Percentiles rank a stretch among this genome's conserved stretches.
phyloP scores from a whole-genome alignment of 2,113 vertebrate genomes.

The Centropus unirufus region DNA sequence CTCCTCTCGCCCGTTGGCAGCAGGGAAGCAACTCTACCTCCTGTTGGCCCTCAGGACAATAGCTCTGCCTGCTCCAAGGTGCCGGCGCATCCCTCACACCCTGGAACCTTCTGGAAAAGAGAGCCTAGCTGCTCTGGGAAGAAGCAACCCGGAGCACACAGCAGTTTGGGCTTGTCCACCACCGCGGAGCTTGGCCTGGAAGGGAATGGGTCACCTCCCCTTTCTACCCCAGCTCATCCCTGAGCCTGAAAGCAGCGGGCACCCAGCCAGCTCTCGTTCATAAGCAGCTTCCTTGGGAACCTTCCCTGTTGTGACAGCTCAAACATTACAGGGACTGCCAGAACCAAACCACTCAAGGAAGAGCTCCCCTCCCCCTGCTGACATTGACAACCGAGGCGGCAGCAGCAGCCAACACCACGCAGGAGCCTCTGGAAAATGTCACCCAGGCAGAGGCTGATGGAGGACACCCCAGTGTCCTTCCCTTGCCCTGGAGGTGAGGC shows the following conservation, averaged over 20 bases:
- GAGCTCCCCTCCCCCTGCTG: constrained; percentile 58
- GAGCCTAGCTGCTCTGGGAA: background rate
- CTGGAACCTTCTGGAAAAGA: rapidly evolving
- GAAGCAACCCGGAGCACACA: background rate
- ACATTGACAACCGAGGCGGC: constrained; percentile 69
- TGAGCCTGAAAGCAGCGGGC: constrained; percentile 28
- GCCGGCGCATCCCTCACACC: rapidly evolving
- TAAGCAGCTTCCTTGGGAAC: constrained; percentile 45
- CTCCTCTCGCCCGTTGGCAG: background rate
- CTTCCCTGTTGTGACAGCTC: constrained; percentile 75
- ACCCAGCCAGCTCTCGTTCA: constrained; percentile 47
- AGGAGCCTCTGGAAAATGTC: constrained; percentile 76
- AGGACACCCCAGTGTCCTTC: constrained; percentile 20
- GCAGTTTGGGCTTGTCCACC: rapidly evolving
- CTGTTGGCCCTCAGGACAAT: background rate
- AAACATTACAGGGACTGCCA: constrained; percentile 63
- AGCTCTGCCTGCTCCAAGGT: background rate
- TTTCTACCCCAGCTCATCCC: background rate
- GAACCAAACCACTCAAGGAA: constrained; percentile 58
- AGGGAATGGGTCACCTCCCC: background rate
- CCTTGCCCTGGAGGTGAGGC: background rate
- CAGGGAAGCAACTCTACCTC: background rate
- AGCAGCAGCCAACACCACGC: constrained; percentile 45
- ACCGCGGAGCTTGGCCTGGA: background rate
- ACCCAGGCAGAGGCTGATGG: constrained; percentile 39